Base-by-base conservation (phyloP, 2,113 vertebrate species). In the Pandion haliaetus region DNA sequence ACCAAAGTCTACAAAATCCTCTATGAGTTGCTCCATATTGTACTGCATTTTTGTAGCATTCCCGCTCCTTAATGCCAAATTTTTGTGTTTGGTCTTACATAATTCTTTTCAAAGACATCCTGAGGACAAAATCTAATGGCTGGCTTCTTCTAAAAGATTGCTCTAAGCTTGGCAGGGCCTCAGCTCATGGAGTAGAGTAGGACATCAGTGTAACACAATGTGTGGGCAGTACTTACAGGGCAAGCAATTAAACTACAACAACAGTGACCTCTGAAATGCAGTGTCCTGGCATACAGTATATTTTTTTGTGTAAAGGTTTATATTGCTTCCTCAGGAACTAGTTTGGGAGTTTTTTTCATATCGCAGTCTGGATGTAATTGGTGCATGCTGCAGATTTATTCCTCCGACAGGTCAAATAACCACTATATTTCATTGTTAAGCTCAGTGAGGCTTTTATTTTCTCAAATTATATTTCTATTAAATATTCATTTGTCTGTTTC, bases 381-480 rank as follows among this genome's bases (percentile, higher is more conserved):
- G 88, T 87, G 67, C 49, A 13, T 38, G 42, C 71, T 89, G 82
- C 83, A 97, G 97, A 98, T 97, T 98, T 98, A 97, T 96, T 95
- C 90, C 88, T 97, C 59, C 1, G 0, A 19, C 86, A 91, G 96
- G 95, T 97, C 97, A 96, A 81, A 93, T 78, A 86, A 91, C 63
- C 49, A 63, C 40, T 95, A 40, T 97, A 97, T 97, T 97, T 98
- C 93, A 97, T 77, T 70, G 61, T 42, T 50, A 36, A 95, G 77
- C 70, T 95, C 88, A 95, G 62, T 12, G 0, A 72, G 82, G 93
- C 92, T 96, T 98, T 98, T 93, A 63, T 97, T 91, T 95, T 92
- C 87, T 62, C n/a, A 24, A 95, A 97, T 97, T 97, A 91, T 84
- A n/a, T 94, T 97, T 97, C 95, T 95, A 90, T 98, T 96, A 98